Evolutionary conservation across 2,113 vertebrate species (phyloP).

Genomic region (Dipodomys spectabilis): DNA sequence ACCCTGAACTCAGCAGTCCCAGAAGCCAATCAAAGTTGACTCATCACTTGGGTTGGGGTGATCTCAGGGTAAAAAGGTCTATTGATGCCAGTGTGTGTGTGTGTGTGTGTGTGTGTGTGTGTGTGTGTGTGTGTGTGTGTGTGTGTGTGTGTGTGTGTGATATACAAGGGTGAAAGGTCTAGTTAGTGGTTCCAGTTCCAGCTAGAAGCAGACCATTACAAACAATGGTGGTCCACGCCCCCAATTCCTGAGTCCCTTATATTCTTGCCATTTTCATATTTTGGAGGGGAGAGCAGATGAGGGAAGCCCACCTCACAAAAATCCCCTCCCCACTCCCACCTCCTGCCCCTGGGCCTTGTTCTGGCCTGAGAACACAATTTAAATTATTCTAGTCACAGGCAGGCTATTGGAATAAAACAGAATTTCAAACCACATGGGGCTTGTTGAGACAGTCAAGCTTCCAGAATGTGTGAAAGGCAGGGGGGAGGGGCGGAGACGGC

Average conservation of each 20-base stretch:
- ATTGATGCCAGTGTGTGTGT: background rate
- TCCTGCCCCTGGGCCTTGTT: slow-evolving; percentile 51
- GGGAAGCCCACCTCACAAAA: background rate
- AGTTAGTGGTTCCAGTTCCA: background rate
- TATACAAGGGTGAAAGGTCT: too few relatives aligned
- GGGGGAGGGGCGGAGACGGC: slow-evolving; percentile 54
- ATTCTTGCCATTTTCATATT: background rate
- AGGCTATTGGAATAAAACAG: slow-evolving; percentile 86
- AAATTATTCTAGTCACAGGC: slow-evolving; percentile 86
- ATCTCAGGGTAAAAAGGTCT: background rate
- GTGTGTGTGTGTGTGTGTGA: background rate
- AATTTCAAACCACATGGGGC: slow-evolving; percentile 83
- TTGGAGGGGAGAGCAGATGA: background rate
- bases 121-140: background rate
- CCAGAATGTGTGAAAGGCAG: slow-evolving; percentile 81
- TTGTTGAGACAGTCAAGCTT: slow-evolving; percentile 82
- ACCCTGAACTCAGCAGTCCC: background rate
- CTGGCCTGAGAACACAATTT: slow-evolving; percentile 79
- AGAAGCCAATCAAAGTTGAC: background rate
- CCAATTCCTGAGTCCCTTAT: background rate
- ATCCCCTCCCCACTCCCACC: too few relatives aligned
- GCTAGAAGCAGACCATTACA: background rate
- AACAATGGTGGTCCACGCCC: background rate
- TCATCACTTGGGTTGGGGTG: background rate
- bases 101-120: background rate